These are phyloP conservation scores for Trachelus troglodyta DNA, from an alignment of 2,888 invertebrate species.

Conservation along the genomic window DNA sequence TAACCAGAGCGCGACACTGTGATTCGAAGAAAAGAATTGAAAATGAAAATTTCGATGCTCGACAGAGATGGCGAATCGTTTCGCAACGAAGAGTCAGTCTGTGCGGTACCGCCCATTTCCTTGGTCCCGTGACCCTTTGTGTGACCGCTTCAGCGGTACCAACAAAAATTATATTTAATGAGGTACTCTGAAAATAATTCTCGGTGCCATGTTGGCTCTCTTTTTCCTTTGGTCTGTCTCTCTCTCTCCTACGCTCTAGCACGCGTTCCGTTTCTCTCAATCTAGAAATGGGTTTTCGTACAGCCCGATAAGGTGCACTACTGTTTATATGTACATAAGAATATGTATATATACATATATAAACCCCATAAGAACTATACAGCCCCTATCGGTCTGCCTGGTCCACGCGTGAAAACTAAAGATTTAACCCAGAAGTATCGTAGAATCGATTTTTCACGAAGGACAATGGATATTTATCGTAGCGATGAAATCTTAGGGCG, in stretches of 20 bases:
- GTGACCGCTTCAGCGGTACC: constrained; percentile 3
- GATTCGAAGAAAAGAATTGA: background rate
- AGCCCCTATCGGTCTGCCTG: background rate
- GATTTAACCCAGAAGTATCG: background rate
- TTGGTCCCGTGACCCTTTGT: constrained; percentile 23
- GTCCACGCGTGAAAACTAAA: background rate
- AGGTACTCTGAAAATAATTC: constrained; percentile 27
- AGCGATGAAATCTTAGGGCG: background rate
- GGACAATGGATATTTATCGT: background rate
- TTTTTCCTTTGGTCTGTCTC: background rate
- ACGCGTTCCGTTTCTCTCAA: background rate
- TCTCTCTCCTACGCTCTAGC: background rate
- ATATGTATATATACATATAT: background rate
- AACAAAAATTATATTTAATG: constrained; percentile 31
- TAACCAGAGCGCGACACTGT: background rate
- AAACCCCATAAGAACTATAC: background rate
- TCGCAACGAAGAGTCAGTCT: background rate
- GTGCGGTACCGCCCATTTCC: background rate
- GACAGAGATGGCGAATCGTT: constrained; percentile 15
- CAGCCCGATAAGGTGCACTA: background rate
- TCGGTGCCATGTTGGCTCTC: background rate
- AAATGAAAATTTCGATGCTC: constrained; percentile 19
- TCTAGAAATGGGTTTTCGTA: background rate
- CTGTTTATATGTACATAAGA: background rate
- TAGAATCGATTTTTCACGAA: background rate